Evolutionary conservation across 2,797 vertebrate species (phyloP).

Genomic region (Cetoscarus ocellatus): DNA sequence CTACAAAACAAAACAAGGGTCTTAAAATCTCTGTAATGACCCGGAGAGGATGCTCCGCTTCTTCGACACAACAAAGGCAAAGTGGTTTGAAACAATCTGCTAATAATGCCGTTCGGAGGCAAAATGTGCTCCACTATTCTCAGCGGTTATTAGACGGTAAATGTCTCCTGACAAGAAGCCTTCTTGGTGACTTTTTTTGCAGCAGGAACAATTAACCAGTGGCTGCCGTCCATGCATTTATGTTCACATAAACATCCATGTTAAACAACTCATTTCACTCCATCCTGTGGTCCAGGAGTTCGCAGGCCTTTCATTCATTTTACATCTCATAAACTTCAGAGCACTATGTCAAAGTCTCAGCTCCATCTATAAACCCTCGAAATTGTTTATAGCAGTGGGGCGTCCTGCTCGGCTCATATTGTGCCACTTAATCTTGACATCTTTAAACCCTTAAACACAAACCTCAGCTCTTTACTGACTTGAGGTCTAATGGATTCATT

Average conservation of each 20-base stretch:
- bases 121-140: conserved; percentile 29
- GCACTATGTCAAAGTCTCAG: not conserved
- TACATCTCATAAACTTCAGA: not conserved
- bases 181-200: conserved; percentile 35
- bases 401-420: not conserved
- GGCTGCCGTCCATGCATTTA: conserved; percentile 20
- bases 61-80: conserved; percentile 29
- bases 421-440: not conserved
- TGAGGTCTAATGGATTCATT: not conserved
- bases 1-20: conserved; percentile 51
- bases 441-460: not conserved
- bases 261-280: conserved; percentile 1
- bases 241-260: conserved; percentile 7
- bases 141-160: conserved; percentile 33
- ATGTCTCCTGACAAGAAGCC: conserved; percentile 21
- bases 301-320: not conserved
- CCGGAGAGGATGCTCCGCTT: conserved; percentile 38
- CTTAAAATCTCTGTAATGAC: conserved; percentile 49
- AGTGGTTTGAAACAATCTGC: conserved; percentile 46
- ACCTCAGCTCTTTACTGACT: not conserved
- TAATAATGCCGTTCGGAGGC: conserved; percentile 54
- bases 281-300: conserved; percentile 5
- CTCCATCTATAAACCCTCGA: not conserved
- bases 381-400: not conserved
- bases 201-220: conserved; percentile 26